Evolutionary conservation across 1,140 invertebrate genomes (phyloP), one percentile per base, ranked within the genome.

Genomic region (Asobara japonica): DNA sequence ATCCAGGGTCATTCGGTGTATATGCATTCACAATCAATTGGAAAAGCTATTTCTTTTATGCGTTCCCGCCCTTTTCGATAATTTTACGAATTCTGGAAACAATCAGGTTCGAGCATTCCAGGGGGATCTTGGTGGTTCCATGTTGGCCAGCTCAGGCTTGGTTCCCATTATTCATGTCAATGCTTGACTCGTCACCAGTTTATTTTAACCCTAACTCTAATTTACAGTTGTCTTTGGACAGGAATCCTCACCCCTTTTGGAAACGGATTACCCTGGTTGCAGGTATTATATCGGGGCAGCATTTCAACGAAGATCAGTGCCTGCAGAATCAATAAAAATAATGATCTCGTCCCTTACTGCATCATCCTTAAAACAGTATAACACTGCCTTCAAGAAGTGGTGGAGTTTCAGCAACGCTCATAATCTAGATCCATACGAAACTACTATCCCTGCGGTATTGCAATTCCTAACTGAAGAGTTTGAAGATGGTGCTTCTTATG

Each of bases 1-100:
- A 83, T 38, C 79, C 79, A 16, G 75, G 69, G 5, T 29, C 73
- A 8, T 16, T 68, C n/a, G 56, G 36, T 1, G 65, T 80, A 8
- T 78, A 83, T 71, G 79, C 79, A 0, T 82, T 81, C 70, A 83
- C 77, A 5, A 45, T 82, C 1, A 18, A 62, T 27, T 82, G 80
- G 77, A 76, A 33, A 5, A 33, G 38, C n/a, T 66, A 64, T 71
- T 68, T 65, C 30, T 70, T 70, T 25, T 45, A 74, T 25, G 67
- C 72, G 3, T 74, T 82, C 71, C 78, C 81, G 6, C 76, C 78
- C 1, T 77, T 82, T 65, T 31, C 76, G 29, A 13, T 80, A 27
- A 75, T 78, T 65, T 27, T 77, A 10, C 67, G 71, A 48, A 60
- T 70, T 20, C 68, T 78, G 29, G 16, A 64, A 56, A 80, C 78